Base-by-base conservation (phyloP, 2,888 invertebrate genomes). In the Drosophila bunnanda region DNA sequence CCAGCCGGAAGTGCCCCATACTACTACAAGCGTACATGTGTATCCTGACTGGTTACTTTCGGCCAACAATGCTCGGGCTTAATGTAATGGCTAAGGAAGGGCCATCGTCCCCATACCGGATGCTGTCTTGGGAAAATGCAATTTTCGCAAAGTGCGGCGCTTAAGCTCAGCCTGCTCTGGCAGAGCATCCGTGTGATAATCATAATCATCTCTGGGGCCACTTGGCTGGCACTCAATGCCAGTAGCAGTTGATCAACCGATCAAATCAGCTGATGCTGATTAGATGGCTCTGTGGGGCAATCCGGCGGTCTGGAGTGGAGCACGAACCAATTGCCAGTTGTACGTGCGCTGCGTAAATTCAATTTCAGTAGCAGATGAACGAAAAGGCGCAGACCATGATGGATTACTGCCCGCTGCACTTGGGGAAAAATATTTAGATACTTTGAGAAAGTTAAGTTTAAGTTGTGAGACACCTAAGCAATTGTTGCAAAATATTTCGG, bases 321-420 rank as follows among this genome's bases (percentile, higher is more conserved):
- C 64, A 85, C 89, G 87, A 82, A 89, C 79, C 92, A 90, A 92
- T 91, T 92, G 91, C 82, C 83, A 58, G 91, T 79, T 60, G 91
- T 91, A 91, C 91, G 91, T 91, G 91, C 90, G 80, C 79, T 84
- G 83, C 86, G 91, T 89, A 90, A 92, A 92, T 92, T 92, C 89
- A 86, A 86, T 86, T 86, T 86, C 85, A 89, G 79, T 90, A 90
- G 88, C 88, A 70, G 80, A 67, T 46, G 73, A 75, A 70, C 74
- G 76, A 78, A 78, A 76, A 52, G 50, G 73, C 54, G 53, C 82
- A 62, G 61, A 39, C 57, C 64, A 50, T 36, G 80, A 82, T 82
- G 75, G 65, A 83, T 74, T 64, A 70, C 17, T 12, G 53, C 2
- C 38, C 2, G 12, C 7, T 50, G 68, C 64, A 65, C 64, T 66